Conservation (phyloP, 92 coral and sea anemone genomes). For the Isaurus tuberculatus region DNA sequence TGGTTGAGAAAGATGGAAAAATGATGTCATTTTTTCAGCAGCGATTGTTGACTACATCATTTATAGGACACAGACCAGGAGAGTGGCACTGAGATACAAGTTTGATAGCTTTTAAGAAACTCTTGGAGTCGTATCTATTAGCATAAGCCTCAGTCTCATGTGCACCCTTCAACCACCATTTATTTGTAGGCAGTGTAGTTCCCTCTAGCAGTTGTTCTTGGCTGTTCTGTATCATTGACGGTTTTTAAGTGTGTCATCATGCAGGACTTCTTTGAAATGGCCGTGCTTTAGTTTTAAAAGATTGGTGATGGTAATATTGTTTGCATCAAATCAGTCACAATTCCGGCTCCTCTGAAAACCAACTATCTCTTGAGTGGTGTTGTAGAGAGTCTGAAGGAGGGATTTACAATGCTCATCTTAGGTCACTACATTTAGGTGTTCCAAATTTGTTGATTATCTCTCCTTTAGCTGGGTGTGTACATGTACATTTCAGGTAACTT, state of each 20-base stretch:
- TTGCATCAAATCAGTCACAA: not conserved
- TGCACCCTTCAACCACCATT: not conserved
- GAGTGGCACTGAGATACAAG: not conserved
- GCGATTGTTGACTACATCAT: not conserved
- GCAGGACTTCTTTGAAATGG: not conserved
- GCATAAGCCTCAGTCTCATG: not conserved
- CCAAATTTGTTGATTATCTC: not conserved
- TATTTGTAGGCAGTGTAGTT: not conserved
- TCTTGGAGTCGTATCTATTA: not conserved
- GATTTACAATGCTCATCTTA: conserved; percentile 1
- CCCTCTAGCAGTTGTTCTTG: too few species aligned
- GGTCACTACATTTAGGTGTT: not conserved
- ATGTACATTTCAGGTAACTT: not conserved
- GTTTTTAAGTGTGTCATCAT: not conserved
- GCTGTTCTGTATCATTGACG: not conserved
- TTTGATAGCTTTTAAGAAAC: too few species aligned
- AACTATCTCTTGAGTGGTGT: conserved; percentile 2
- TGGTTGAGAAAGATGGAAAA: not conserved
- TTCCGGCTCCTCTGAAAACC: conserved; percentile 1
- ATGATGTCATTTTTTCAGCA: not conserved
- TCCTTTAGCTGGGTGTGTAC: not conserved
- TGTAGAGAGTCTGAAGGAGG: not conserved
- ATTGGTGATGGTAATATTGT: conserved; percentile 4
- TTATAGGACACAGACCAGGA: not conserved
- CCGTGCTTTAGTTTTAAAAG: not conserved